Conservation (phyloP, 2,113 vertebrate genomes). For the Poecile atricapillus region DNA sequence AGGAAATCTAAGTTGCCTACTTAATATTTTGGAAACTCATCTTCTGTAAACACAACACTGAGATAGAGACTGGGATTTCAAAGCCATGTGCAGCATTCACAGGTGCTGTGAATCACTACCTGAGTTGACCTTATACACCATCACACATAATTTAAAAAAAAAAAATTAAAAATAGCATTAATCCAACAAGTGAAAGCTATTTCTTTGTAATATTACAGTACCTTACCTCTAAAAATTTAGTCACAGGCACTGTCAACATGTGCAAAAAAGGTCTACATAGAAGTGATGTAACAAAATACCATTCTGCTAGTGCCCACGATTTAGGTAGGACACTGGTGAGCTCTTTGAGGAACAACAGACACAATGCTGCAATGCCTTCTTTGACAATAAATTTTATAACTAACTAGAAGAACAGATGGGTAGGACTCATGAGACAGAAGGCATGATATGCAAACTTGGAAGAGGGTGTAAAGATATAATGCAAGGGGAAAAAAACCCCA, state of each 20-base stretch:
- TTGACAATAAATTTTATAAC: not conserved
- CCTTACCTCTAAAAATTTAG: not conserved
- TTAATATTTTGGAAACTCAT: not conserved
- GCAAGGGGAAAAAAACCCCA: rapidly evolving
- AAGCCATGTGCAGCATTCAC: not conserved
- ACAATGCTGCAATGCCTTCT: not conserved
- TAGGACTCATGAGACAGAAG: not conserved
- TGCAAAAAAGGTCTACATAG: not conserved
- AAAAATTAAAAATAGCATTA: not conserved
- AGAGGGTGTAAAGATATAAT: not conserved
- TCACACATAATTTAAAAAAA: not conserved
- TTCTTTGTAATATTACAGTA: not conserved
- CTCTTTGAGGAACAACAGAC: not conserved
- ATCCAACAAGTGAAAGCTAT: not conserved
- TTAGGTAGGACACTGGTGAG: not conserved
- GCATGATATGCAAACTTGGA: not conserved
- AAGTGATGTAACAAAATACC: not conserved
- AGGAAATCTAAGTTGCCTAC: not conserved
- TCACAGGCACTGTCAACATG: not conserved
- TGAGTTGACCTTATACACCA: not conserved
- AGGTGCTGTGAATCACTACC: not conserved
- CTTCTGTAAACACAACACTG: not conserved
- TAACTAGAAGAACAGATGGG: not conserved
- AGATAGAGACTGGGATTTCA: not conserved
- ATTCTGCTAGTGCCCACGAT: not conserved